Evolutionary conservation across 92 coral and sea anemone species (phyloP).

Genomic region (Palythoa grandis): DNA sequence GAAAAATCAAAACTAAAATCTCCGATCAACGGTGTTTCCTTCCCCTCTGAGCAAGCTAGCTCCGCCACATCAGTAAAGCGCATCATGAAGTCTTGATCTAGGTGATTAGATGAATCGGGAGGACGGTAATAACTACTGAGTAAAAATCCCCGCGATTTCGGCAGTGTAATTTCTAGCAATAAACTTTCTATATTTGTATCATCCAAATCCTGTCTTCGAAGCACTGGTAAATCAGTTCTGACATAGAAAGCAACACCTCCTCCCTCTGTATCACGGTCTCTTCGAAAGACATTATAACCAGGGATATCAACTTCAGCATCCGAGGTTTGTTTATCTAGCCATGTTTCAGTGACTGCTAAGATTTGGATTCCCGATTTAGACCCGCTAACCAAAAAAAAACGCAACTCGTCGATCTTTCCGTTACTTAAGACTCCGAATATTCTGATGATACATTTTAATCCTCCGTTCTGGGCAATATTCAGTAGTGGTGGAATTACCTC

Average conservation of each 20-base stretch:
- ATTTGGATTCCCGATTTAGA: constrained; percentile 44
- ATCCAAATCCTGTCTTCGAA: constrained; percentile 53
- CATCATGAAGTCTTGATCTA: neutral
- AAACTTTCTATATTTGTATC: constrained; percentile 35
- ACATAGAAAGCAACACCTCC: constrained; percentile 65
- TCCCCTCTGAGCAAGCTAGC: constrained; percentile 12
- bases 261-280: constrained; percentile 53
- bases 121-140: neutral
- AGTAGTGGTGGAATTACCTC: constrained; percentile 15
- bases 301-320: constrained; percentile 51
- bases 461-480: constrained; percentile 20
- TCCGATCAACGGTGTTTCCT: constrained; percentile 1
- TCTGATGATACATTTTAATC: constrained; percentile 52
- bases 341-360: constrained; percentile 54
- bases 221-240: constrained; percentile 37
- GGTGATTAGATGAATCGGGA: neutral
- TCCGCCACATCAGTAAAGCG: neutral
- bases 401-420: constrained; percentile 53
- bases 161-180: constrained; percentile 51
- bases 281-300: constrained; percentile 45
- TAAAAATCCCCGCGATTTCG: neutral
- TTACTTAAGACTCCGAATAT: constrained; percentile 42
- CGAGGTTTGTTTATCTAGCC: constrained; percentile 43
- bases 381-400: constrained; percentile 45
- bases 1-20: constrained; percentile 33